These are phyloP conservation scores for Mesodorylaimus sp. DNA, from an alignment of 2,888 invertebrate genomes.

Conservation along the genomic window DNA sequence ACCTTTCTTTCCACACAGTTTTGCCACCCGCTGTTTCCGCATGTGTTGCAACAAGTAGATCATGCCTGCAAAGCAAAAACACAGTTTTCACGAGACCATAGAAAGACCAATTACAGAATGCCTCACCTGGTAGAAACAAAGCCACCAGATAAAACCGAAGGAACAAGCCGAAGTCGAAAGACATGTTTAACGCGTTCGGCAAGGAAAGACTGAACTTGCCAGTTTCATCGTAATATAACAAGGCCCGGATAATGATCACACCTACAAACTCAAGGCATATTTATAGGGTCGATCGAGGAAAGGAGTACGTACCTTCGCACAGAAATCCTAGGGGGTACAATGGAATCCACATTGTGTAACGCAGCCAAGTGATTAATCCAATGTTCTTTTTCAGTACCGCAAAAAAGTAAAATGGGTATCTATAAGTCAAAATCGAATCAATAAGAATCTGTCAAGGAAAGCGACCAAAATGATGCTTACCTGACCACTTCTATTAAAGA, in stretches of 20 bases:
- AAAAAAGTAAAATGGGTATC: constrained; percentile 78
- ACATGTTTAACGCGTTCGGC: constrained; percentile 66
- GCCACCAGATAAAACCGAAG: constrained; percentile 57
- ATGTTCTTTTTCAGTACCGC: constrained; percentile 55
- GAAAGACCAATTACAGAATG: too few relatives aligned
- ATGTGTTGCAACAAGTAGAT: too few relatives aligned
- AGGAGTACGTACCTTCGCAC: constrained; percentile 49
- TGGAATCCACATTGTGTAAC: constrained; percentile 81
- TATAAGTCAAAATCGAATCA: constrained; percentile 31
- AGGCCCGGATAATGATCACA: constrained; percentile 43
- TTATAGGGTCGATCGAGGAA: not conserved
- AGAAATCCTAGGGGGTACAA: constrained; percentile 74
- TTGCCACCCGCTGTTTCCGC: too few relatives aligned
- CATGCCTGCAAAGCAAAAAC: too few relatives aligned
- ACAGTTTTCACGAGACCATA: too few relatives aligned
- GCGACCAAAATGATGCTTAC: constrained; percentile 34
- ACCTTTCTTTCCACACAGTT: too few relatives aligned
- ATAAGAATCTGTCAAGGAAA: not conserved
- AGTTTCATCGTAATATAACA: constrained; percentile 73
- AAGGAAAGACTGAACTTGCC: constrained; percentile 51
- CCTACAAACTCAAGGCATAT: constrained; percentile 23
- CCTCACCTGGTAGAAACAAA: constrained; percentile 52
- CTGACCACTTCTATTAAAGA: constrained; percentile 59
- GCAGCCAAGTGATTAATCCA: constrained; percentile 62
- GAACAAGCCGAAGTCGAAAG: constrained; percentile 63